Evolutionary conservation across 2,113 vertebrate genomes (phyloP), one percentile per base, ranked within the genome.

Genomic region (Lipotes vexillifer): DNA sequence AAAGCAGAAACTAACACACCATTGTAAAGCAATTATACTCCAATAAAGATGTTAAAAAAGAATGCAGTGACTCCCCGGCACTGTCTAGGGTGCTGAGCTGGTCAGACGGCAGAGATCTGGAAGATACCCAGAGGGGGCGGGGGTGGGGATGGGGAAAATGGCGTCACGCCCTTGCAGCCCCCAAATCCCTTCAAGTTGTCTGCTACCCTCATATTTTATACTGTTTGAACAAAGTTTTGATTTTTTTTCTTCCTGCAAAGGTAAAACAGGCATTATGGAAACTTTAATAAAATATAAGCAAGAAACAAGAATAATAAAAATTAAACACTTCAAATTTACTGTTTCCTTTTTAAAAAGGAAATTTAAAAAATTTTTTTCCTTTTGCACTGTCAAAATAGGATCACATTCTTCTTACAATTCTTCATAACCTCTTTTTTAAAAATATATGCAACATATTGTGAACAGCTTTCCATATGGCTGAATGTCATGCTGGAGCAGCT

Each of bases 221-320:
- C 63, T 25, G 36, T 72, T 97, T 85, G 66, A 75, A 96, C 44
- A 66, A 90, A 75, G n/a, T 31, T 94, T 31, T 15, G 8, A 29
- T 23, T 65, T 29, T 96, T 96, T 88, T 78, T 57, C n/a, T 69
- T 36, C 12, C 49, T 65, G 46, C 9, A 52, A 63, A 96, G 74
- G 17, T 46, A 74, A 85, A 80, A 49, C 33, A 89, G 25, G 33
- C 66, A 69, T 71, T 83, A 88, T 36, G 12, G 38, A 90, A 88
- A 65, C 0, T 29, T 84, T n/a, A 94, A 57, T 12, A 82, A 63
- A 93, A 69, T n/a, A 33, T 0, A 33, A 38, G 8, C n/a, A 71
- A 84, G 57, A 83, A 84, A 92, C 29, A 72, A 21, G 31, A 65
- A 55, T 44, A 65, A 31, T 41, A 46, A 63, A 65, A 77, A 52